Base-by-base conservation (phyloP, 1,140 invertebrate species). In the Plectrocnemia conspersa region DNA sequence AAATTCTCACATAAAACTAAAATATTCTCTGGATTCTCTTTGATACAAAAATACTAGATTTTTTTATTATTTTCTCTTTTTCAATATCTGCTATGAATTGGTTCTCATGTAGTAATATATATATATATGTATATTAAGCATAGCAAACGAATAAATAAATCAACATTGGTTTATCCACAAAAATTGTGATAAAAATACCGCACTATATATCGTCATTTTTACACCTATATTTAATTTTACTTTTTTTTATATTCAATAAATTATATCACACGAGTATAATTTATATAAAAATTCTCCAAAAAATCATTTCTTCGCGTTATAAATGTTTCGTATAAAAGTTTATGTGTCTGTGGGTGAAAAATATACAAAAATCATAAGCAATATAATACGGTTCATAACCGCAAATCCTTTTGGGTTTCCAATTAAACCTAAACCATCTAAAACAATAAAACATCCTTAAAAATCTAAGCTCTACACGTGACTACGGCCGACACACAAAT, bases 201-300 rank as follows among this genome's bases (percentile, higher is more conserved):
- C 42, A 47, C 49, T 61, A 61, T 59, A 47, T 56, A 38, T 32
- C 44, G 47, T 27, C 53, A 22, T 56, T 46, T 29, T 19, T 61
- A 61, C 59, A 54, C 50, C 46, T 61, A 56, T 47, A 47, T 52
- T 57, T 56, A 60, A 33, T 38, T 56, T 53, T 56, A 32, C n/a
- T 56, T 35, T 60, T 52, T 60, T 56, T 35, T 59, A 55, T 49
- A 56, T 56, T 53, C n/a, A 50, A 42, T 56, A 56, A 54, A 55
- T 61, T 24, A 61, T 61, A 61, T 61, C 59, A 61, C 59, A 61
- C 59, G 54, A 61, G 59, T 46, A 61, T n/a, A n/a, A n/a, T n/a
- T n/a, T n/a, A n/a, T 61, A 61, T 61, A 61, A 61, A 61, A 61
- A 54, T 56, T 57, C 15, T 61, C 59, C 59, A 61, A 61, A 61